Conservation (phyloP, 2,888 invertebrate genomes). For the Holacanthella duospinosa region DNA sequence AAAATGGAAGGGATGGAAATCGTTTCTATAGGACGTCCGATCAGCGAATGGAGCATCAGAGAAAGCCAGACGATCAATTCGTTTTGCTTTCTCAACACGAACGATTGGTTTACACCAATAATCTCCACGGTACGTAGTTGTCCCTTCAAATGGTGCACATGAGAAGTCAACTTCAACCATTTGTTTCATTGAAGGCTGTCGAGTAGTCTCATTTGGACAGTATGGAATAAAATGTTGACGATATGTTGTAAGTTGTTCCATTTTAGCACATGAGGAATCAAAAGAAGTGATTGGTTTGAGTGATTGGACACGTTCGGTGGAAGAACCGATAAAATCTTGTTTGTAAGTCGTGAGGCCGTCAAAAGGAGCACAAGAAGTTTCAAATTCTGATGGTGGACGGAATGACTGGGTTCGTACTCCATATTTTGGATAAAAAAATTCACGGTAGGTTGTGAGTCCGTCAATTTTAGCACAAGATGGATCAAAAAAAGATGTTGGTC, state of each 20-base stretch:
- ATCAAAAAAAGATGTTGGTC: not conserved
- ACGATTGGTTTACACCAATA: not conserved
- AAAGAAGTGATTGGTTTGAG: constrained; percentile 19
- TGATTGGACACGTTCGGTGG: constrained; percentile 13
- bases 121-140: constrained; percentile 18
- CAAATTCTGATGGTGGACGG: constrained; percentile 13
- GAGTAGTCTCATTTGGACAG: constrained; percentile 3
- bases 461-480: constrained; percentile 19
- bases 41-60: constrained; percentile 18
- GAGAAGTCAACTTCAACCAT: constrained; percentile 10
- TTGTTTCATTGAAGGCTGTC: not conserved
- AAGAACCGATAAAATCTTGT: constrained; percentile 18
- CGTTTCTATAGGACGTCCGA: constrained; percentile 24
- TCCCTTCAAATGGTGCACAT: constrained; percentile 18
- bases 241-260: constrained; percentile 23
- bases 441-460: constrained; percentile 12
- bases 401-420: not conserved
- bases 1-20: constrained; percentile 26
- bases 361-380: constrained; percentile 19
- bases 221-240: constrained; percentile 22
- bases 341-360: constrained; percentile 22
- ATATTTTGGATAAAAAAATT: constrained; percentile 4
- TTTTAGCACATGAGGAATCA: constrained; percentile 16
- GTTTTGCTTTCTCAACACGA: constrained; percentile 14
- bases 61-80: constrained; percentile 14